Evolutionary conservation across 2,113 vertebrate genomes (phyloP).

Genomic region (Saiga tatarica): DNA sequence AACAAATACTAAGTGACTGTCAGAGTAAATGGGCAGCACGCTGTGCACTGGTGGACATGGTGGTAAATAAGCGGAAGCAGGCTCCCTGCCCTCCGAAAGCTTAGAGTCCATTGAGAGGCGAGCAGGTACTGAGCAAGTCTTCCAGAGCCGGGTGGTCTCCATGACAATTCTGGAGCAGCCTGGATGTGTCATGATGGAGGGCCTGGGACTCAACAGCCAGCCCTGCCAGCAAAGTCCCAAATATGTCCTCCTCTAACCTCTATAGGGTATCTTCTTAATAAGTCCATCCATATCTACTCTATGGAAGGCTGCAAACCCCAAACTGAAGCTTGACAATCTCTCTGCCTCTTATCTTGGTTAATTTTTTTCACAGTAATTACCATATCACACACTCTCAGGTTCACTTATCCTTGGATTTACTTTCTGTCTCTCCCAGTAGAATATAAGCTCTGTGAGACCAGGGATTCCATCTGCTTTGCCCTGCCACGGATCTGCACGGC

Average conservation of each 20-base stretch:
- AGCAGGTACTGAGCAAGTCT: background rate
- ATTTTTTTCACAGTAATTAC: background rate
- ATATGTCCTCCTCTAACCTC: no score
- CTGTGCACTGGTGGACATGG: background rate
- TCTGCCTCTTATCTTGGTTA: background rate
- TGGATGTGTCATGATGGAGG: no score
- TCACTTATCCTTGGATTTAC: background rate
- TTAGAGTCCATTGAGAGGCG: no score
- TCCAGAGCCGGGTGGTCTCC: background rate
- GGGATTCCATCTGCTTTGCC: background rate
- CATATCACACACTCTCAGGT: background rate
- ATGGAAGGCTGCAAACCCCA: background rate
- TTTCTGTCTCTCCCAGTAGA: background rate
- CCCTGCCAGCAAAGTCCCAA: background rate
- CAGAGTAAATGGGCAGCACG: background rate
- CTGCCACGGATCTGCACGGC: fast-evolving
- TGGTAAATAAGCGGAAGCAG: background rate
- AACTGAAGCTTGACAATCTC: background rate
- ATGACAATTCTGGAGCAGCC: no score
- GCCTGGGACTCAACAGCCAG: background rate
- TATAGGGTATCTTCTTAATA: background rate
- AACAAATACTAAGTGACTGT: background rate
- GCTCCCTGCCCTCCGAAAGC: background rate
- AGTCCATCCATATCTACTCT: background rate
- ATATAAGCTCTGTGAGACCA: background rate